Percentiles rank a stretch among this genome's conserved stretches.
Evolutionary conservation across 2,113 vertebrate genomes (phyloP).

Genomic region (Pluvialis apricaria): DNA sequence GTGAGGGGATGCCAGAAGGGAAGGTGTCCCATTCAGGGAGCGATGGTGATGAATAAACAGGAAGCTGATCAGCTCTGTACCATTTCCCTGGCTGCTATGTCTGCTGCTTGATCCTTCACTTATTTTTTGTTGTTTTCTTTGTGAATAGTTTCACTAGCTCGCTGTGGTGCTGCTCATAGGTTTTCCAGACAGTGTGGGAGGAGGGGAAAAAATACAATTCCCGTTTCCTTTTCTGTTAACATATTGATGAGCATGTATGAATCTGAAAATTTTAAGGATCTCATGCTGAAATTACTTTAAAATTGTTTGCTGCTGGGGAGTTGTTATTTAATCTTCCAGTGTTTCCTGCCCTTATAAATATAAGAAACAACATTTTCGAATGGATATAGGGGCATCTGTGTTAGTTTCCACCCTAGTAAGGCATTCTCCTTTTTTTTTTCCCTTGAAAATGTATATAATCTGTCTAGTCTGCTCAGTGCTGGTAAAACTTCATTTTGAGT

Average conservation of each 20-base stretch:
- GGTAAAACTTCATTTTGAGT: not conserved
- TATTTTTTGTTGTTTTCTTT: not conserved
- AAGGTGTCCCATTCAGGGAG: not conserved
- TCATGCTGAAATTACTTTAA: not conserved
- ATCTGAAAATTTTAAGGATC: not conserved
- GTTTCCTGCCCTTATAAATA: not conserved
- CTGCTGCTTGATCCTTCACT: not conserved
- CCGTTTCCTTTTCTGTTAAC: not conserved
- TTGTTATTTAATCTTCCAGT: not conserved
- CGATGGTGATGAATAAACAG: not conserved
- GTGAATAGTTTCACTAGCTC: not conserved
- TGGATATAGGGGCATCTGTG: not conserved
- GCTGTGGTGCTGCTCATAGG: not conserved
- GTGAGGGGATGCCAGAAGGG: not conserved
- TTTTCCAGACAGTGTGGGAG: not conserved
- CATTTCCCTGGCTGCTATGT: not conserved
- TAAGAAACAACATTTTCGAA: not conserved
- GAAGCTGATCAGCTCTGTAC: not conserved
- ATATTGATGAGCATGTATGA: not conserved
- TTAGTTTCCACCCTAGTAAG: not conserved
- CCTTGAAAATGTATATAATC: not conserved
- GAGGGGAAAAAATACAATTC: not conserved
- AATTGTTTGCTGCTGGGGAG: not conserved
- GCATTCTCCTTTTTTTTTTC: not conserved
- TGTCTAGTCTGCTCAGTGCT: not conserved